phyloP scores from a whole-genome alignment of 2,888 invertebrate genomes.

The Brenthis hecate region DNA sequence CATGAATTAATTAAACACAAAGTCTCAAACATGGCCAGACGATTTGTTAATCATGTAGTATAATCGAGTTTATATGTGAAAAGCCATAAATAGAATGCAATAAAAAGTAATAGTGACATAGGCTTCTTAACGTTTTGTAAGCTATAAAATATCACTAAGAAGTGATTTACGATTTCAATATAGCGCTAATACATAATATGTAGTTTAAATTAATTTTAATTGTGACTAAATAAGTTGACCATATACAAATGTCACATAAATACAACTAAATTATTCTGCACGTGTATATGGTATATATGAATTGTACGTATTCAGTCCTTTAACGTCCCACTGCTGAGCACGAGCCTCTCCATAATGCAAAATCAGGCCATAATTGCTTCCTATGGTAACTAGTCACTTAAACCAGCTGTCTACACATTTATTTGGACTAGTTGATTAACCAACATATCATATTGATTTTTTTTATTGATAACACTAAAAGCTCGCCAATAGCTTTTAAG shows the following conservation, averaged over 20 bases:
- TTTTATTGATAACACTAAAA: too few species aligned
- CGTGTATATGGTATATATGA: too few species aligned
- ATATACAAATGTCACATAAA: background rate
- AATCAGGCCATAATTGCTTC: too few species aligned
- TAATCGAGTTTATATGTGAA: background rate
- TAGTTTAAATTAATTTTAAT: conserved; percentile 4
- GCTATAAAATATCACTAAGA: conserved; percentile 1
- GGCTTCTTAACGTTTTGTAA: conserved; percentile 8
- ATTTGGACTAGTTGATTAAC: too few species aligned
- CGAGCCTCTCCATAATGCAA: too few species aligned
- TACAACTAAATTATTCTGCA: too few species aligned
- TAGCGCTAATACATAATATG: background rate
- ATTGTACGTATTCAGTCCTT: too few species aligned
- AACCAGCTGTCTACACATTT: too few species aligned
- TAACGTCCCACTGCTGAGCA: too few species aligned
- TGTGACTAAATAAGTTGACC: background rate
- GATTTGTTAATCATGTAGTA: background rate
- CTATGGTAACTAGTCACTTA: too few species aligned
- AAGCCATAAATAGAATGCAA: conserved; percentile 4
- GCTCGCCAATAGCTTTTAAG: too few species aligned
- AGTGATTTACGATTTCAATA: conserved; percentile 3
- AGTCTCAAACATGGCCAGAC: background rate
- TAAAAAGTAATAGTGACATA: background rate
- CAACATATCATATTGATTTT: too few species aligned
- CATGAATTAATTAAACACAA: background rate